These are phyloP conservation scores for Leistus spinibarbis DNA, from an alignment of 2,888 invertebrate species.

Conservation along the genomic window DNA sequence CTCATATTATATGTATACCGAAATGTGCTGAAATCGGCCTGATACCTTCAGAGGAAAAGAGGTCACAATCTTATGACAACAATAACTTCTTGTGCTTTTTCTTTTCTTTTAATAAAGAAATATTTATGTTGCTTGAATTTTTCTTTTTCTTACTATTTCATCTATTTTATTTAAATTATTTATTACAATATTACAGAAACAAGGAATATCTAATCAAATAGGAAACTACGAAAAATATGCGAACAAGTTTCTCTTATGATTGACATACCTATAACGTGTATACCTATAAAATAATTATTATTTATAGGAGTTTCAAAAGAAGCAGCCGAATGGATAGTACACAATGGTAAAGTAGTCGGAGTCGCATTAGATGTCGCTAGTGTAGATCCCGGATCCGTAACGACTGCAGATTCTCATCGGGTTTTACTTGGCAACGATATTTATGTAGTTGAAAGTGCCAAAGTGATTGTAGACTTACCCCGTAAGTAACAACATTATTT, in stretches of 20 bases:
- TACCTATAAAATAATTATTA: background rate
- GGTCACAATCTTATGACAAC: no score
- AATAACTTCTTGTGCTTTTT: no score
- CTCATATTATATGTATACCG: background rate
- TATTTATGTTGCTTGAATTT: no score
- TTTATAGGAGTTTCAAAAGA: constrained; percentile 61
- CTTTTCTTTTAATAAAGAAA: no score
- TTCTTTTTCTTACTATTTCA: no score
- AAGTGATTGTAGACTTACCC: constrained; percentile 57
- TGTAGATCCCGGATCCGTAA: constrained; percentile 63
- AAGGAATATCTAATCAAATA: no score
- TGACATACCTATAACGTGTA: no score
- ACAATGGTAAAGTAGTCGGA: constrained; percentile 64
- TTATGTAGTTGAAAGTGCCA: constrained; percentile 67
- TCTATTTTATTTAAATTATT: no score
- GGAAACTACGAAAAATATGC: background rate
- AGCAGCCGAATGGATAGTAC: constrained; percentile 66
- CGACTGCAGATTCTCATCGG: constrained; percentile 59
- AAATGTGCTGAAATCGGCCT: no score
- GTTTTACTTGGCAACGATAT: constrained; percentile 58
- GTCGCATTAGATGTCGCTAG: constrained; percentile 71
- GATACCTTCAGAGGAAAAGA: no score
- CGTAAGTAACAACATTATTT: constrained; percentile 50
- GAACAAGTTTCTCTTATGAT: background rate
- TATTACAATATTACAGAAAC: no score